These are phyloP conservation scores for Dipus sagitta DNA, from an alignment of 2,797 vertebrate species.

Conservation along the genomic window DNA sequence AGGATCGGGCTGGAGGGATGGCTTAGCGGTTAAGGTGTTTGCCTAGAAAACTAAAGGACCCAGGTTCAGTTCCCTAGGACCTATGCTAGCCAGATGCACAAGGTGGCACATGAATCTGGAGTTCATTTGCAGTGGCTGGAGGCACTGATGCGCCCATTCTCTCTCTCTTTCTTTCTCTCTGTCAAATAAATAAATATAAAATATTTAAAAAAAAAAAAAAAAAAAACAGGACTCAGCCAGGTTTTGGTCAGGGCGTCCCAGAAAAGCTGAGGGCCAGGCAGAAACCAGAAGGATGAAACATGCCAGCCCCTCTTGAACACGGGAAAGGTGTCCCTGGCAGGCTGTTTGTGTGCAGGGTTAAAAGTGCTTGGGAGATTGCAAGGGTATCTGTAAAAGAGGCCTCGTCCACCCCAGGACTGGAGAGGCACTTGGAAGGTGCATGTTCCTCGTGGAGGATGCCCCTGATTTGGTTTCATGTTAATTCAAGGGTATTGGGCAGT, in stretches of 20 bases:
- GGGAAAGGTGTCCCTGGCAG: not conserved
- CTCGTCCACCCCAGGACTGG: not conserved
- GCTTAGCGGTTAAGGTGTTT: too few relatives aligned
- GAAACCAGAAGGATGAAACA: not conserved
- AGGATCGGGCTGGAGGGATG: not conserved
- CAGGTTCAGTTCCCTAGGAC: too few relatives aligned
- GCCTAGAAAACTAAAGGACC: too few relatives aligned
- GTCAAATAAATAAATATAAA: too few relatives aligned
- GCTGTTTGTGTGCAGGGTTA: not conserved
- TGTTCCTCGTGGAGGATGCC: not conserved
- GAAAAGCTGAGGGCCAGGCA: not conserved
- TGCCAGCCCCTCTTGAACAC: not conserved
- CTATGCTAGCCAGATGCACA: too few relatives aligned
- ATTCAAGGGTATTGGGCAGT: not conserved
- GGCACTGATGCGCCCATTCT: too few relatives aligned
- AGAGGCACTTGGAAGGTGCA: slow-evolving; percentile 16
- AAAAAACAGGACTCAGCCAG: not conserved
- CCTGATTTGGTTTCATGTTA: slow-evolving; percentile 30
- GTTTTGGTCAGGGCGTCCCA: not conserved
- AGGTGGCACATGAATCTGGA: too few relatives aligned
- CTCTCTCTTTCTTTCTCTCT: too few relatives aligned
- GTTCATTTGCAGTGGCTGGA: too few relatives aligned
- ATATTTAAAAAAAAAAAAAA: too few relatives aligned
- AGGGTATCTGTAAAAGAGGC: rapidly evolving
- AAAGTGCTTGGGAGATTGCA: not conserved